Percentiles rank a stretch among this genome's conserved stretches.
Conservation (phyloP, 1,140 invertebrate genomes). For the Zaprionus camerounensis region DNA sequence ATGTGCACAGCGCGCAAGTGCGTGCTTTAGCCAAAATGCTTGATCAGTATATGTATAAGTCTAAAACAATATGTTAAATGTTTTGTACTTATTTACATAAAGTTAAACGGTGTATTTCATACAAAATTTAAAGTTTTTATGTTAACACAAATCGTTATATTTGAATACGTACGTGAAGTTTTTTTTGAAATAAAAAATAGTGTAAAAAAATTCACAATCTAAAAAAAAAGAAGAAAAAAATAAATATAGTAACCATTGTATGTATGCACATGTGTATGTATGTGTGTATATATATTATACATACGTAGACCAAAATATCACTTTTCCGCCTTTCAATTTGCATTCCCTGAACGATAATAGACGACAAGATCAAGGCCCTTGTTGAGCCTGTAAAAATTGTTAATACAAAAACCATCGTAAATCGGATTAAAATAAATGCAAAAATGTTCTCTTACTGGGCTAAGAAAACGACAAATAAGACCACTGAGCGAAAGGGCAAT, state of each 20-base stretch:
- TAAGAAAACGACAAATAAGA: constrained; percentile 39
- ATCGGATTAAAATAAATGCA: neutral
- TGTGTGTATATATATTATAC: neutral
- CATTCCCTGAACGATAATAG: constrained; percentile 9
- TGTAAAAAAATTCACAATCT: neutral
- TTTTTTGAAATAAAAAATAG: neutral
- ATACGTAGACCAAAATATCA: constrained; percentile 9
- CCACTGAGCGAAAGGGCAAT: neutral
- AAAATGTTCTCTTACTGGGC: constrained; percentile 71
- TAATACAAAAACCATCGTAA: neutral
- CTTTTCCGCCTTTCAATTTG: constrained; percentile 35
- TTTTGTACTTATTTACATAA: neutral
- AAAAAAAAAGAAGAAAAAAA: neutral
- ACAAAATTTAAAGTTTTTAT: neutral
- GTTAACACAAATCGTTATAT: neutral
- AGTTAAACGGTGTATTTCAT: neutral
- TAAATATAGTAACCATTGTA: neutral
- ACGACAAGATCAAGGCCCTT: constrained; percentile 62
- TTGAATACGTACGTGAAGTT: neutral
- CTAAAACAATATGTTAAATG: neutral
- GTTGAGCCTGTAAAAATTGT: neutral
- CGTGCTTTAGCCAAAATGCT: constrained; percentile 3
- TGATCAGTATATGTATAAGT: constrained; percentile 3
- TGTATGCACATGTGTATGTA: neutral
- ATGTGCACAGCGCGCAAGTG: constrained; percentile 2